Base-by-base conservation (phyloP, 2,888 invertebrate species). In the Pseudococcus longispinus region DNA sequence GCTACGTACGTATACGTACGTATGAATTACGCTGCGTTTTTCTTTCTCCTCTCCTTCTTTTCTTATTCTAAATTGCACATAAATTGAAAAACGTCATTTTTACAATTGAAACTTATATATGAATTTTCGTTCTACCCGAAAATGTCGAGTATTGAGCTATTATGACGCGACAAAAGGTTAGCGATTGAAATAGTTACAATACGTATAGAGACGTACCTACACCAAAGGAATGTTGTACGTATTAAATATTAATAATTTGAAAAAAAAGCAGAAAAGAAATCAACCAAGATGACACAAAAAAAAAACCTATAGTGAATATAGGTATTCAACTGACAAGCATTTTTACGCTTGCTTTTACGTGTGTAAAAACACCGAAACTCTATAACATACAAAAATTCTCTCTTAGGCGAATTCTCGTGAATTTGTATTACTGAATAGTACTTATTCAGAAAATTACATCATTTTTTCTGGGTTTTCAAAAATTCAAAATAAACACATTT, bases 51-150 rank as follows among this genome's bases (percentile, higher is more conserved):
- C 37, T 11, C n/a, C n/a, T n/a, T 51, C 51, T 51, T n/a, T 15
- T 46, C 13, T 65, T 11, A 15, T 23, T 60, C 60, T 51, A 70
- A 70, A 70, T 70, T 70, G 70, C 29, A 29, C 70, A 15, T 70
- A 70, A 70, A 70, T 70, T 70, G 70, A 70, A 70, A 70, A 70
- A 70, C 70, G 70, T 70, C 70, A 70, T 32, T 70, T 70, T 70
- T 70, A 11, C 15, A 70, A 70, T 70, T 18, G 32, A 70, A 70
- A 70, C 29, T 32, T 18, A 70, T 29, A 70, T 29, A 37, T 4
- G 9, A 70, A 70, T 70, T 70, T 70, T 70, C 60, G 15, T 70
- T 70, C 70, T 29, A 32, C 18, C 15, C 29, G 5, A 2, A 29
- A 29, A 70, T 70, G 70, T 11, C 29, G 29, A 70, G 18, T 70